A percentile compares a stretch with the other conserved stretches of the same genome.
Conservation (phyloP, 2,888 invertebrate genomes). For the Conchocele bisecta region DNA sequence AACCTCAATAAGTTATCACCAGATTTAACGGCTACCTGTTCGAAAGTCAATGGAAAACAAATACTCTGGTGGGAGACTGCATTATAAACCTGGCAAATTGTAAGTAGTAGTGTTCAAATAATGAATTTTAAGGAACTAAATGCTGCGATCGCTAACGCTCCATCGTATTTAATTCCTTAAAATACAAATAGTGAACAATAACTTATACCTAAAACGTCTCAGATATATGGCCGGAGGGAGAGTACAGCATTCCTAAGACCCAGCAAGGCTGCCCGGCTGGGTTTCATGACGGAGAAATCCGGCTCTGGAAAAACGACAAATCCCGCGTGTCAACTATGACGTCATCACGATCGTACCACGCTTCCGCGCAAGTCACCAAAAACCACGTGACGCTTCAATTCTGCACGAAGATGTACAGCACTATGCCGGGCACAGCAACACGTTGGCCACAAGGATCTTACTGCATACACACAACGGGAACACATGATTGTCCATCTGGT, state of each 20-base stretch:
- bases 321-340: not conserved
- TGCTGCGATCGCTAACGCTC: too few species aligned
- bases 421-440: not conserved
- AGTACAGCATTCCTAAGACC: conserved; percentile 47
- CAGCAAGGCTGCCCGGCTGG: conserved; percentile 52
- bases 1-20: too few species aligned
- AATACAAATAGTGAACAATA: not conserved
- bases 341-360: not conserved
- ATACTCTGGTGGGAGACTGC: too few species aligned
- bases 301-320: not conserved
- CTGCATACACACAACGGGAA: conserved; percentile 24
- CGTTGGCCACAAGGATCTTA: conserved; percentile 46
- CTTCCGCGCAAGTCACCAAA: not conserved
- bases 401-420: conserved; percentile 32
- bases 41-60: not conserved
- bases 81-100: too few species aligned
- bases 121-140: too few species aligned
- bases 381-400: conserved; percentile 17
- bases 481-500: too few species aligned
- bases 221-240: conserved; percentile 45
- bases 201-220: not conserved
- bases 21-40: too few species aligned
- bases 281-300: conserved; percentile 24
- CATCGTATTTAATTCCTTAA: too few species aligned
- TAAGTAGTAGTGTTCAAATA: too few species aligned